Evolutionary conservation across 2,888 invertebrate genomes (phyloP).

Genomic region (Eubasilissa splendida): DNA sequence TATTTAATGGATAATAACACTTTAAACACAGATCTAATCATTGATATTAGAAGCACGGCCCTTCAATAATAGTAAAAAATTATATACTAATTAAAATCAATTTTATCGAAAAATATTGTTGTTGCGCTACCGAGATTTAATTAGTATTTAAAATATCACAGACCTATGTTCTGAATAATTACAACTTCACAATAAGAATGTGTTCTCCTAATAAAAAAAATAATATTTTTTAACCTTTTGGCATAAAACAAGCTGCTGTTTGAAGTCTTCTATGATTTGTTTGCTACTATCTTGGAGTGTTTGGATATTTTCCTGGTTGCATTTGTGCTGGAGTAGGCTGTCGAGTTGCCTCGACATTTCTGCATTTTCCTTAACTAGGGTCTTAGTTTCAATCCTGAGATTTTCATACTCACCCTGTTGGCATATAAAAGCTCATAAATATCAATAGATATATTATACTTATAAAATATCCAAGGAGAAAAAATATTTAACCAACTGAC

Average conservation of each 20-base stretch:
- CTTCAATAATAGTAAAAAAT: too few relatives aligned
- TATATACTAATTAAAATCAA: too few relatives aligned
- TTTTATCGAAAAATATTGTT: too few relatives aligned
- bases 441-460: background rate
- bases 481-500: background rate
- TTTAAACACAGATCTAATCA: background rate
- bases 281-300: constrained; percentile 58
- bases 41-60: too few relatives aligned
- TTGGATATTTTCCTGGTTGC: constrained; percentile 60
- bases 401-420: constrained; percentile 62
- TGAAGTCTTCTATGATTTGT: constrained; percentile 63
- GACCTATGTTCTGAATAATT: too few relatives aligned
- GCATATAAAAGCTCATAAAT: constrained; percentile 1
- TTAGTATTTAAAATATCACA: too few relatives aligned
- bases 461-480: background rate
- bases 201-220: too few relatives aligned
- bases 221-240: constrained; percentile 43
- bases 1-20: background rate
- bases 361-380: constrained; percentile 65
- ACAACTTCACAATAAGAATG: too few relatives aligned
- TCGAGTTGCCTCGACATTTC: constrained; percentile 60
- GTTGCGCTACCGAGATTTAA: too few relatives aligned
- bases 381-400: constrained; percentile 62
- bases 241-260: constrained; percentile 46
- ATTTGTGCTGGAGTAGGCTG: constrained; percentile 41